Conservation (phyloP, 2,797 vertebrate species). For the Mormyrus proboscirostris region DNA sequence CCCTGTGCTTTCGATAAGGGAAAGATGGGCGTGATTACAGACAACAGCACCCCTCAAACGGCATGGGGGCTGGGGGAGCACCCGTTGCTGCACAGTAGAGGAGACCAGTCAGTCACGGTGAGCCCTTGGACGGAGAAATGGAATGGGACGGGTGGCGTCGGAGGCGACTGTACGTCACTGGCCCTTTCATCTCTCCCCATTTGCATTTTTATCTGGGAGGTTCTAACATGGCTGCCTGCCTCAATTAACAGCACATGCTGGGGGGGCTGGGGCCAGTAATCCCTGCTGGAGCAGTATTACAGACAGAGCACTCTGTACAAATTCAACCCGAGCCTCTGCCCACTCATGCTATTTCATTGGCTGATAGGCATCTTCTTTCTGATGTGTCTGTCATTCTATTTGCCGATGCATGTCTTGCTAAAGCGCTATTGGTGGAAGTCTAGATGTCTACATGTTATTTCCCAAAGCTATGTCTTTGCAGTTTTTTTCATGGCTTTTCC, state of each 20-base stretch:
- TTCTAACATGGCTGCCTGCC: conserved; percentile 41
- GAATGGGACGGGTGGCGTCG: neutral
- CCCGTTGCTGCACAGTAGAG: neutral
- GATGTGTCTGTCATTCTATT: neutral
- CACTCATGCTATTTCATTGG: neutral
- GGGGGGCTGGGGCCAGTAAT: neutral
- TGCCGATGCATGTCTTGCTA: neutral
- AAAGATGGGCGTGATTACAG: neutral
- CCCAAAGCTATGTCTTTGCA: neutral
- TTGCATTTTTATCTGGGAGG: neutral
- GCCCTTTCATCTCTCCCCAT: conserved; percentile 9
- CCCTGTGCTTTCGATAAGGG: neutral
- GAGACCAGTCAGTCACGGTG: neutral
- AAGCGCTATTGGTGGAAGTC: neutral
- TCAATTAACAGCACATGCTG: conserved; percentile 61
- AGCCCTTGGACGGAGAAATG: neutral
- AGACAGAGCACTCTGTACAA: conserved; percentile 34
- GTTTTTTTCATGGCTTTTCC: neutral
- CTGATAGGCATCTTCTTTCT: neutral
- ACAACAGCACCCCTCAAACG: neutral
- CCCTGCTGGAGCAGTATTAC: neutral
- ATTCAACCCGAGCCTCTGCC: neutral
- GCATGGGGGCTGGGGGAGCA: no score
- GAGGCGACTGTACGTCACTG: neutral
- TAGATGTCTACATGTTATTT: neutral